phyloP scores from a whole-genome alignment of 2,888 invertebrate genomes.

The Sesia bembeciformis region DNA sequence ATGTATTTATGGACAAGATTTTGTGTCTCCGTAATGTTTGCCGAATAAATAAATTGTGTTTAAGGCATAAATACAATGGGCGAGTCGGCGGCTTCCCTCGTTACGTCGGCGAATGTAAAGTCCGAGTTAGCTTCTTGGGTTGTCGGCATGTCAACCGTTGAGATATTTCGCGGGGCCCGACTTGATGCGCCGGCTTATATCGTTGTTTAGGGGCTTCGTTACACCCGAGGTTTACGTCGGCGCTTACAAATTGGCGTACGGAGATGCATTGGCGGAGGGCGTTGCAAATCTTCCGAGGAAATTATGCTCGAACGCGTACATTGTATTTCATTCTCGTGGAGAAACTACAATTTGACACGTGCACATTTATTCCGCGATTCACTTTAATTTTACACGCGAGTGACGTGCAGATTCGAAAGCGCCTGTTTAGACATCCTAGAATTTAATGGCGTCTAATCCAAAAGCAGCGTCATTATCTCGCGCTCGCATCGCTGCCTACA shows the following conservation, averaged over 20 bases:
- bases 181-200: slow-evolving; percentile 43
- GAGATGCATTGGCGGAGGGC: slow-evolving; percentile 36
- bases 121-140: slow-evolving; percentile 55
- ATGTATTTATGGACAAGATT: slow-evolving; percentile 75
- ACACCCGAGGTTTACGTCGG: slow-evolving; percentile 60
- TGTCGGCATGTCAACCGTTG: slow-evolving; percentile 60
- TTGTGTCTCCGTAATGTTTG: slow-evolving; percentile 73
- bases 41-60: slow-evolving; percentile 72
- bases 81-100: slow-evolving; percentile 62
- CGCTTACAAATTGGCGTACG: slow-evolving; percentile 65
- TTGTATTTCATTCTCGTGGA: slow-evolving; percentile 40
- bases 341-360: slow-evolving; percentile 30
- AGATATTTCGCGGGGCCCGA: slow-evolving; percentile 51
- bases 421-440: slow-evolving; percentile 22
- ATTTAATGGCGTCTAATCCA: slow-evolving; percentile 40
- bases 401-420: background rate
- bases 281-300: slow-evolving; percentile 35
- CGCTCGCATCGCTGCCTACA: slow-evolving; percentile 40
- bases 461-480: slow-evolving; percentile 49
- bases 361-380: background rate
- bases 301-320: slow-evolving; percentile 39
- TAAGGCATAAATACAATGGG: slow-evolving; percentile 72
- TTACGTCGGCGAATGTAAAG: slow-evolving; percentile 71
- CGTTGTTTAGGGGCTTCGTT: slow-evolving; percentile 70
- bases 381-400: background rate